Percentiles rank a stretch among this genome's conserved stretches.
phyloP scores from a whole-genome alignment of 2,888 invertebrate genomes.

The Eupithecia pulchellata region DNA sequence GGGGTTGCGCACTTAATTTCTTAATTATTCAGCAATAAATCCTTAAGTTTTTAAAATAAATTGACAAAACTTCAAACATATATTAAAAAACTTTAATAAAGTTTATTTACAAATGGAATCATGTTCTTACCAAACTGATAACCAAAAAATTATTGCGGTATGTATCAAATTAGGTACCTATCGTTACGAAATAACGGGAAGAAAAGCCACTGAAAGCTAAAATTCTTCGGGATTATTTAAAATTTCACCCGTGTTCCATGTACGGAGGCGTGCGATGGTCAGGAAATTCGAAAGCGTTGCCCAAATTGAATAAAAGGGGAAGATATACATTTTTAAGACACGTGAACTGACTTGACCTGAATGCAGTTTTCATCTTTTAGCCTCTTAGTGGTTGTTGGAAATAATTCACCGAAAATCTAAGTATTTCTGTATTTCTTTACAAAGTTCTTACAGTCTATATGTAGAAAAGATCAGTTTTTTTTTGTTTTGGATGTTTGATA shows the following conservation, averaged over 20 bases:
- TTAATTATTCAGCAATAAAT: too few species aligned
- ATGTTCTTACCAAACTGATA: too few species aligned
- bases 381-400: not conserved
- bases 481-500: too few species aligned
- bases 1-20: too few species aligned
- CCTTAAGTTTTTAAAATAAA: too few species aligned
- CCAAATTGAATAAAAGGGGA: conserved; percentile 20
- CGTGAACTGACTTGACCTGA: not conserved
- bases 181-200: not conserved
- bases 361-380: conserved; percentile 4
- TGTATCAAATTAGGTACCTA: not conserved
- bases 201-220: not conserved
- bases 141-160: not conserved
- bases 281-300: conserved; percentile 20
- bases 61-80: too few species aligned
- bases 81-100: too few species aligned
- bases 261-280: conserved; percentile 45
- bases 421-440: too few species aligned
- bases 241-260: conserved; percentile 51
- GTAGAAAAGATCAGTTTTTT: too few species aligned
- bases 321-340: conserved; percentile 6
- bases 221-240: conserved; percentile 42
- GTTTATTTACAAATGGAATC: too few species aligned
- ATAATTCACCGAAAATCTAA: not conserved
- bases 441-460: too few species aligned